Base-by-base conservation (phyloP, 2,113 vertebrate genomes). In the Callipepla squamata region DNA sequence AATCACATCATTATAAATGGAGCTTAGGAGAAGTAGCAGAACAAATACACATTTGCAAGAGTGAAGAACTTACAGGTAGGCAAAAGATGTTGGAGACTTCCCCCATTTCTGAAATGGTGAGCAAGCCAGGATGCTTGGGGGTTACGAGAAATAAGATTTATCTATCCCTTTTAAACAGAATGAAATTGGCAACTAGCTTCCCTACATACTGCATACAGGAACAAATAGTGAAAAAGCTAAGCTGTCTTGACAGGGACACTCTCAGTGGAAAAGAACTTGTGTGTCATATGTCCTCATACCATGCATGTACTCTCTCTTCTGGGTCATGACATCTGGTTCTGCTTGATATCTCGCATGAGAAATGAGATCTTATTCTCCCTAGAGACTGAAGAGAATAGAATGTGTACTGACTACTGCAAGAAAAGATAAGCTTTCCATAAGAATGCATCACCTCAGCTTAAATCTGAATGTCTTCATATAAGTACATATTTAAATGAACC, bases 281-380 rank as follows among this genome's bases (percentile, higher is more conserved):
- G 34, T 85, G 89, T 89, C 81, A 51, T 93, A 94, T 96, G 91
- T 95, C 87, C 67, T 47, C 45, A 15, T 87, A 34, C 89, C 94
- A 91, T 96, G 87, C 96, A 89, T 63, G 67, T 80, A 70, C 2
- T 11, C 38, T 94, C 58, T 89, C 91, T 87, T 96, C 67, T 95
- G 92, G 94, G 95, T 94, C 68, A 1, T 93, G 95, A 92, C 94
- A 96, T 96, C 92, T 96, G 92, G 63, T 91, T 95, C 89, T 70
- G 75, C 63, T 93, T 92, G 81, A 74, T 93, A 85, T 42, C 84
- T 96, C 95, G 94, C 95, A 92, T 59, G 81, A 91, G 87, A 85
- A 86, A 77, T 0, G 2, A 22, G 75, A 59, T 81, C 89, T 76
- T 66, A 66, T 92, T 93, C 70, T 92, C 79, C 78, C 89, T 11